Evolutionary conservation across 2,113 vertebrate genomes (phyloP).

Genomic region (Aegypius monachus): DNA sequence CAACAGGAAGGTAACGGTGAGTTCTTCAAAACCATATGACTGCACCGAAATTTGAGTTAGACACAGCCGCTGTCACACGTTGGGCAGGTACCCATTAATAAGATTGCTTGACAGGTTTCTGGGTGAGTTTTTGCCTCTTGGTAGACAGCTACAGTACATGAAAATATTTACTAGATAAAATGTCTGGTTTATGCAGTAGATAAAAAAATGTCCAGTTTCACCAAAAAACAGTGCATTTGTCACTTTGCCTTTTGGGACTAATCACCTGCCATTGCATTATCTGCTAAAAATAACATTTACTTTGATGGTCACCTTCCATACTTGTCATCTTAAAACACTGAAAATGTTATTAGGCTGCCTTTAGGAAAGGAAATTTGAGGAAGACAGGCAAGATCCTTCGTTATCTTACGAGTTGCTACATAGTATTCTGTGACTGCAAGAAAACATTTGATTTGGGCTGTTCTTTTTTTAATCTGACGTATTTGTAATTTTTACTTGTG

Average conservation of each 20-base stretch:
- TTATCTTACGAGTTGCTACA: neutral
- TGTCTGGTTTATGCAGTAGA: neutral
- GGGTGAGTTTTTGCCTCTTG: neutral
- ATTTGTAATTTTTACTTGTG: neutral
- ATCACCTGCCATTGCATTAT: neutral
- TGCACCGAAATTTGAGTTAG: neutral
- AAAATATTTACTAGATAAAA: neutral
- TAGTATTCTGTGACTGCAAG: neutral
- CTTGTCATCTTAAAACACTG: neutral
- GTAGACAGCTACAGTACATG: neutral
- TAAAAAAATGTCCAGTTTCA: neutral
- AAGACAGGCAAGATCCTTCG: neutral
- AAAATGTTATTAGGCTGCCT: neutral
- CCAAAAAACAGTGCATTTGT: neutral
- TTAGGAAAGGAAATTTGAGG: neutral
- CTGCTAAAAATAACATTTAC: neutral
- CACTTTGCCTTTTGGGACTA: neutral
- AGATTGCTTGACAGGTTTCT: neutral
- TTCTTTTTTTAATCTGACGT: neutral
- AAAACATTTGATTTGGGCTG: neutral
- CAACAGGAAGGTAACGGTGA: accelerated
- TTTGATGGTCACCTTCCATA: neutral
- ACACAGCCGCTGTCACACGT: neutral
- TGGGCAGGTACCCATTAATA: accelerated
- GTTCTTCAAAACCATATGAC: neutral